Conservation (phyloP, 2,797 vertebrate genomes). For the Echiichthys vipera region DNA sequence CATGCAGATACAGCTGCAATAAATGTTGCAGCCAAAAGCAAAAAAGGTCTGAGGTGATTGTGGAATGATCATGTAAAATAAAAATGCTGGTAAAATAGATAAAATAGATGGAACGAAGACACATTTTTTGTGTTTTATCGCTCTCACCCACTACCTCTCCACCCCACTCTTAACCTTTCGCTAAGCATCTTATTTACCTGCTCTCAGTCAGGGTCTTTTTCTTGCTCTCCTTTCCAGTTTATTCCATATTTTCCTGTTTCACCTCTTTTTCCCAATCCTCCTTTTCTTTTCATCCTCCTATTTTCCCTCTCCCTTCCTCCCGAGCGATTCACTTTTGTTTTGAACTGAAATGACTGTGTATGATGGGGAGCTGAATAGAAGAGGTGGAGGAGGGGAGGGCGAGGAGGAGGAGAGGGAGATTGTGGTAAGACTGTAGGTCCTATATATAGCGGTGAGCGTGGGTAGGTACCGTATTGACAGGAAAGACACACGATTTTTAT, state of each 20-base stretch:
- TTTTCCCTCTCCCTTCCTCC: slow-evolving; percentile 21
- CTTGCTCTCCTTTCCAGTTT: neutral
- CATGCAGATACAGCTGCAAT: slow-evolving; percentile 29
- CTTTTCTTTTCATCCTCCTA: neutral
- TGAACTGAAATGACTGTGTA: slow-evolving; percentile 62
- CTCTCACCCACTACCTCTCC: neutral
- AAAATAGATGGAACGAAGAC: neutral
- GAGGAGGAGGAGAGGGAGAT: slow-evolving; percentile 55
- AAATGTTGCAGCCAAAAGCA: slow-evolving; percentile 24
- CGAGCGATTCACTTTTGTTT: slow-evolving; percentile 39
- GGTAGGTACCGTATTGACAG: slow-evolving; percentile 76
- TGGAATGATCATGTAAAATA: slow-evolving; percentile 7
- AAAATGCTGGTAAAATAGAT: slow-evolving; percentile 3
- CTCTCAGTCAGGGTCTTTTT: neutral
- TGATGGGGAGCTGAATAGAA: slow-evolving; percentile 66
- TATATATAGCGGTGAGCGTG: slow-evolving; percentile 79
- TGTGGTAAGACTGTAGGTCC: slow-evolving; percentile 72
- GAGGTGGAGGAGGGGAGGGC: slow-evolving; percentile 38
- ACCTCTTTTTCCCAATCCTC: neutral
- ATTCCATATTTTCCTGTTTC: slow-evolving; percentile 14
- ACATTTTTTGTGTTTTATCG: slow-evolving; percentile 1
- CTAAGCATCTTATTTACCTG: slow-evolving; percentile 21
- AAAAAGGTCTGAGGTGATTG: slow-evolving; percentile 27
- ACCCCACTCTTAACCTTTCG: slow-evolving; percentile 17
- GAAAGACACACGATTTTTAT: slow-evolving; percentile 70